Conservation (phyloP, 2,797 vertebrate genomes). For the Enteromius thamalakanensis region DNA sequence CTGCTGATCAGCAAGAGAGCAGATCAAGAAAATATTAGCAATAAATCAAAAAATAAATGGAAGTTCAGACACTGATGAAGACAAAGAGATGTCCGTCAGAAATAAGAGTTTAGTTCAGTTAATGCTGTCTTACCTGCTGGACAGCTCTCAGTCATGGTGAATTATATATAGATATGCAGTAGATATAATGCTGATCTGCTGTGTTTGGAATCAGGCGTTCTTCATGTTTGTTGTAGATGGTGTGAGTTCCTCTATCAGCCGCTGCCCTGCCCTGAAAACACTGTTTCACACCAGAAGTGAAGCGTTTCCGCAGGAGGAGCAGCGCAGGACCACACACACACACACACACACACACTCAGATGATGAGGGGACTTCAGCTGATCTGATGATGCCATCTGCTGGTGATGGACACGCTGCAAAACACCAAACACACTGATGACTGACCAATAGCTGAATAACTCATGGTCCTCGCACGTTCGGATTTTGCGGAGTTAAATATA, state of each 20-base stretch:
- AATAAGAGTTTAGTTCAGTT: not conserved
- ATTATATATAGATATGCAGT: not conserved
- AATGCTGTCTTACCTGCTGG: constrained; percentile 22
- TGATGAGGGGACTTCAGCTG: not conserved
- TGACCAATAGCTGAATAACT: not conserved
- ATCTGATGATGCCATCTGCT: constrained; percentile 24
- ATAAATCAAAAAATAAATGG: not conserved
- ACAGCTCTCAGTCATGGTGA: constrained; percentile 14
- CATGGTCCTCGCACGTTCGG: too few species aligned
- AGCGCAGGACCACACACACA: not conserved
- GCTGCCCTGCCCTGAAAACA: constrained; percentile 15
- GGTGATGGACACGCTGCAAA: not conserved
- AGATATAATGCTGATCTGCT: not conserved
- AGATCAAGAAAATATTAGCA: not conserved
- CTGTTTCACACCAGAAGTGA: constrained; percentile 42
- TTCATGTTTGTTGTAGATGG: constrained; percentile 4
- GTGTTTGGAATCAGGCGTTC: not conserved
- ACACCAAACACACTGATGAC: not conserved
- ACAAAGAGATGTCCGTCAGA: not conserved
- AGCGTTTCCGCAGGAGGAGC: constrained; percentile 22
- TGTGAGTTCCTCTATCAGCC: constrained; percentile 37
- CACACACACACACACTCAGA: not conserved
- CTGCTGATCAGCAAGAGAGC: not conserved
- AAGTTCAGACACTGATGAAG: not conserved
- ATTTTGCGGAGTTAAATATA: too few species aligned